Evolutionary conservation across 2,888 invertebrate species (phyloP).

Genomic region (Drosophila neutralis): DNA sequence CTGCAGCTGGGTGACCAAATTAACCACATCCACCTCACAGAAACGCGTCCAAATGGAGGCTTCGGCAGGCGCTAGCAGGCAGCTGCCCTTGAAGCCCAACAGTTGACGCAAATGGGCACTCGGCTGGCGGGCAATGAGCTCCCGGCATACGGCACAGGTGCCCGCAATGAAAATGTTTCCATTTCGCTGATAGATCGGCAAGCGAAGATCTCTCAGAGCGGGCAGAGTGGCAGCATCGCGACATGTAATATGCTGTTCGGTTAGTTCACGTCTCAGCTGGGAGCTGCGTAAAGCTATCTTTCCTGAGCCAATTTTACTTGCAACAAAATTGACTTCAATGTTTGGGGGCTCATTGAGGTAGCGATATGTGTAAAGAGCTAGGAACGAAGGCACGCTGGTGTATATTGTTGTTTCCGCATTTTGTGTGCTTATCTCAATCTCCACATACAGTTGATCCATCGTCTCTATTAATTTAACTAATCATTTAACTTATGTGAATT

Average conservation of each 20-base stretch:
- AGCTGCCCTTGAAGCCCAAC: constrained; percentile 92
- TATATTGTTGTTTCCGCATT: constrained; percentile 79
- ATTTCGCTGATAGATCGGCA: constrained; percentile 87
- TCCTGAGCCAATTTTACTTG: constrained; percentile 64
- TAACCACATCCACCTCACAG: constrained; percentile 93
- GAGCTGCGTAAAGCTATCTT: constrained; percentile 73
- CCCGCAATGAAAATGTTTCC: constrained; percentile 90
- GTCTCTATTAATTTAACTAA: constrained; percentile 50
- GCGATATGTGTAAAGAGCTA: constrained; percentile 87
- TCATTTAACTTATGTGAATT: constrained; percentile 55
- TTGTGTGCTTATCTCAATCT: constrained; percentile 80
- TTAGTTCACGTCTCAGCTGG: constrained; percentile 74
- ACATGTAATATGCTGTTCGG: constrained; percentile 80
- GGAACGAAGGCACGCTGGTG: constrained; percentile 88
- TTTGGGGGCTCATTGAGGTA: constrained; percentile 86
- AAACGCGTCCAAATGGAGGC: constrained; percentile 95
- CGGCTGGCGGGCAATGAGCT: constrained; percentile 85
- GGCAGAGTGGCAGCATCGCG: constrained; percentile 73
- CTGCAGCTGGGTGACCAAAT: constrained; percentile 84
- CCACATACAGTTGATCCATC: constrained; percentile 84
- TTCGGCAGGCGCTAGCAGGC: constrained; percentile 93
- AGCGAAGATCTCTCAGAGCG: constrained; percentile 83
- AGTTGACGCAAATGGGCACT: constrained; percentile 83
- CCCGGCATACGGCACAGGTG: constrained; percentile 90
- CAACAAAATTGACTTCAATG: constrained; percentile 85